These are phyloP conservation scores for Oedothorax gibbosus DNA, from an alignment of 1,140 invertebrate genomes.

Conservation along the genomic window DNA sequence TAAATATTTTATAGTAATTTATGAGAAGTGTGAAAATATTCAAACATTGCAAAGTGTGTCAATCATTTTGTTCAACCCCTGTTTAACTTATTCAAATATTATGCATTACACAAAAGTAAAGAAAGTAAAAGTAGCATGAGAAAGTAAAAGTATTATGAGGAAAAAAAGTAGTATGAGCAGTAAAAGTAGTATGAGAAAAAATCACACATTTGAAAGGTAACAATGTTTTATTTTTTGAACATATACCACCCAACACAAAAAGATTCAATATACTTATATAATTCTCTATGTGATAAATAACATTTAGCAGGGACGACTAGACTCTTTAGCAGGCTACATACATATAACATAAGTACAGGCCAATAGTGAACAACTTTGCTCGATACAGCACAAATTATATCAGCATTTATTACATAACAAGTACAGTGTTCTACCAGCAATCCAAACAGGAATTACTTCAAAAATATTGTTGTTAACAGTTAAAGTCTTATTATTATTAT, in stretches of 20 bases:
- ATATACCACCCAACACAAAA: conserved; percentile 45
- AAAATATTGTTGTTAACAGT: too few relatives aligned
- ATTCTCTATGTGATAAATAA: conserved; percentile 44
- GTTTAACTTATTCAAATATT: too few relatives aligned
- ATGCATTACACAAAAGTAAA: too few relatives aligned
- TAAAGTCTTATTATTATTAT: too few relatives aligned
- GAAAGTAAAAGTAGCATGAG: not conserved
- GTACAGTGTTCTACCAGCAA: too few relatives aligned
- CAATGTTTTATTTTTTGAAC: conserved; percentile 40
- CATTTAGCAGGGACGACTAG: conserved; percentile 46
- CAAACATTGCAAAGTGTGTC: too few relatives aligned
- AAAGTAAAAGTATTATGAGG: not conserved
- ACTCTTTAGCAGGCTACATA: conserved; percentile 17
- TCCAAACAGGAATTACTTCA: too few relatives aligned
- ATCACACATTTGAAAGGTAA: conserved; percentile 20
- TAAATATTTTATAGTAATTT: too few relatives aligned
- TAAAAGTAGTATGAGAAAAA: not conserved
- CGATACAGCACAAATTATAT: not conserved
- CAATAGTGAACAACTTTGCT: conserved; percentile 6
- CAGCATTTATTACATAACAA: not conserved
- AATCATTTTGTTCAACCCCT: too few relatives aligned
- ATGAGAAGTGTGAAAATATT: too few relatives aligned
- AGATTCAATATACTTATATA: conserved; percentile 35
- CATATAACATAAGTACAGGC: conserved; percentile 49
- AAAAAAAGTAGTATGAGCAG: not conserved